Conservation (phyloP, 2,113 vertebrate species). For the Ellobius talpinus region DNA sequence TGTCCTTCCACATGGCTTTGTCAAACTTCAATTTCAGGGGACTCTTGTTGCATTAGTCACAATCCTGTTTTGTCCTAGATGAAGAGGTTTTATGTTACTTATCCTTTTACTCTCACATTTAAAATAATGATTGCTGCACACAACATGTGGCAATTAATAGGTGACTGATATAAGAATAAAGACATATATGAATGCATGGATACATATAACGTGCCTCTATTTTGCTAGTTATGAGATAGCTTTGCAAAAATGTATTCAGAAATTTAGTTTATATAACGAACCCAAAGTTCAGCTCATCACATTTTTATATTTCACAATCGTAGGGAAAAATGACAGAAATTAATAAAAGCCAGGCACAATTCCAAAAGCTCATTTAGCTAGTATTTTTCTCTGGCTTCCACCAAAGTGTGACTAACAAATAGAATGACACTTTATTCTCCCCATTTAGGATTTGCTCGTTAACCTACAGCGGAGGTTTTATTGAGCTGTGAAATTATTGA, state of each 20-base stretch:
- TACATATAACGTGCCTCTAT: neutral
- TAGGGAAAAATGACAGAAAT: conserved; percentile 29
- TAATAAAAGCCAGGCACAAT: conserved; percentile 65
- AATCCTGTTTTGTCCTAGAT: neutral
- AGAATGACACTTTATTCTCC: conserved; percentile 61
- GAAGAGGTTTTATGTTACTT: neutral
- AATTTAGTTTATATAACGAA: conserved; percentile 32
- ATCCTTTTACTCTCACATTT: conserved; percentile 2
- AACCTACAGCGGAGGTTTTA: conserved; percentile 54
- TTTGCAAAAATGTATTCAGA: conserved; percentile 46
- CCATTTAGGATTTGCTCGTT: conserved; percentile 63
- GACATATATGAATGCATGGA: neutral
- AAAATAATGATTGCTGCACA: neutral
- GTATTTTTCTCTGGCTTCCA: conserved; percentile 63
- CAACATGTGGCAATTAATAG: neutral
- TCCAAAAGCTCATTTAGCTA: conserved; percentile 65
- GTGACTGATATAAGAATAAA: neutral
- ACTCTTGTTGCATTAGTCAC: neutral
- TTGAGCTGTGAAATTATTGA: conserved; percentile 68
- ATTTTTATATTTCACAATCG: conserved; percentile 61
- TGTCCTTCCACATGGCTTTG: neutral
- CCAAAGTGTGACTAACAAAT: conserved; percentile 68
- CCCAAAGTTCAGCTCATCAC: conserved; percentile 55
- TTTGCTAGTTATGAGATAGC: conserved; percentile 30
- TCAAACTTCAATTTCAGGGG: neutral